Conservation (phyloP, 1,140 invertebrate genomes). For the Magallana ariakensis region DNA sequence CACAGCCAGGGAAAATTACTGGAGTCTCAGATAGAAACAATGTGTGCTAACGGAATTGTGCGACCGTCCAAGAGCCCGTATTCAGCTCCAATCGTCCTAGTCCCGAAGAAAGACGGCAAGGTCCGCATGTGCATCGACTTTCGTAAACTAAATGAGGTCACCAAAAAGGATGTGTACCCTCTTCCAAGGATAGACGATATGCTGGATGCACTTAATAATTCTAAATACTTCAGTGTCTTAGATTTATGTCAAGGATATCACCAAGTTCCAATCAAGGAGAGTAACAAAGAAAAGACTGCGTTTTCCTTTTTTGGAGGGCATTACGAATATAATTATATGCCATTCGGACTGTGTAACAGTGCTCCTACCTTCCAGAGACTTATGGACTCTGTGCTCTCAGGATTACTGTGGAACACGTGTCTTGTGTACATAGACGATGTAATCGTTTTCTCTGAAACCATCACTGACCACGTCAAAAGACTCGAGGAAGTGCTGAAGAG, state of each 20-base stretch:
- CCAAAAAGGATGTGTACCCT: constrained; percentile 62
- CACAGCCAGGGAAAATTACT: not conserved
- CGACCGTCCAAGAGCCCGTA: constrained; percentile 63
- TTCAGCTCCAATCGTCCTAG: constrained; percentile 67
- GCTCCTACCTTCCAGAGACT: constrained; percentile 38
- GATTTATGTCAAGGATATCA: constrained; percentile 30
- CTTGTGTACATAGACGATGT: constrained; percentile 60
- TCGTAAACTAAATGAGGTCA: constrained; percentile 62
- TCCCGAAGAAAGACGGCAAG: constrained; percentile 60
- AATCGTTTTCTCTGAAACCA: constrained; percentile 51
- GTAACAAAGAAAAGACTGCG: constrained; percentile 45
- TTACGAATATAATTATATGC: constrained; percentile 49
- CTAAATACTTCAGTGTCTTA: constrained; percentile 41
- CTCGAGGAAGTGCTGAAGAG: constrained; percentile 55
- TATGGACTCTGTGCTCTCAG: constrained; percentile 34
- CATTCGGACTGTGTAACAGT: constrained; percentile 50
- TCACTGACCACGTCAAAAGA: constrained; percentile 56
- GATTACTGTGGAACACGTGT: constrained; percentile 22
- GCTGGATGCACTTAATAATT: constrained; percentile 7
- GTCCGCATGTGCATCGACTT: constrained; percentile 67
- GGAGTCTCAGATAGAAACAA: constrained; percentile 28
- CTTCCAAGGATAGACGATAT: constrained; percentile 41
- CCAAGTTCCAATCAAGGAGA: constrained; percentile 38
- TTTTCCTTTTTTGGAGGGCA: constrained; percentile 14
- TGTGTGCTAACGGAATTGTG: constrained; percentile 59